Evolutionary conservation across 2,888 invertebrate genomes (phyloP).

Genomic region (Coenonympha arcania): DNA sequence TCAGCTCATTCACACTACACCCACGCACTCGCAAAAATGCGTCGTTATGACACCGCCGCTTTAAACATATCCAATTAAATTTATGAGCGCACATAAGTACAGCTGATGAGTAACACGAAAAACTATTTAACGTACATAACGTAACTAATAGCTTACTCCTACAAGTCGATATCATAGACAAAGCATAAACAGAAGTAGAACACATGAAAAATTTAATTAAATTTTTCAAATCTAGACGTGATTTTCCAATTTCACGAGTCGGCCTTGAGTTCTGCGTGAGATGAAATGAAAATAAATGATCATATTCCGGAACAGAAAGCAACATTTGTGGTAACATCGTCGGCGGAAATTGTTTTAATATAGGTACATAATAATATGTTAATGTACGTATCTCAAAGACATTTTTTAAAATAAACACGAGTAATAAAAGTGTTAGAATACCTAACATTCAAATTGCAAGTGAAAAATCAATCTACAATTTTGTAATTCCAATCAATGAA

Average conservation of each 20-base stretch:
- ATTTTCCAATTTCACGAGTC: not conserved
- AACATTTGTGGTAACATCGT: slow-evolving; percentile 39
- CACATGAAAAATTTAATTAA: no score
- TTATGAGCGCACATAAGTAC: slow-evolving; percentile 6
- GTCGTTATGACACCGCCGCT: slow-evolving; percentile 30
- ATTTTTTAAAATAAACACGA: no score
- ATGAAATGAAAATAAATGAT: slow-evolving; percentile 32
- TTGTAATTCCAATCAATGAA: no score
- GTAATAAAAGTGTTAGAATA: no score
- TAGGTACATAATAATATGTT: no score
- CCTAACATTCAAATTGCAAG: no score
- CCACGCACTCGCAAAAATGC: slow-evolving; percentile 51
- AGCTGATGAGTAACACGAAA: not conserved
- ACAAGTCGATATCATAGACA: no score
- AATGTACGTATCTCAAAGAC: no score
- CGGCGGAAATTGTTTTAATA: slow-evolving; percentile 39
- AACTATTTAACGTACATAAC: not conserved
- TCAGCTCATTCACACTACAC: slow-evolving; percentile 66
- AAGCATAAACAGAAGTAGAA: no score
- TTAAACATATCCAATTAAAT: slow-evolving; percentile 24
- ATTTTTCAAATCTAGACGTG: not conserved
- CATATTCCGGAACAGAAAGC: slow-evolving; percentile 58
- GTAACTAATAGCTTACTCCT: no score
- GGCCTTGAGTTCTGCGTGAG: slow-evolving; percentile 28
- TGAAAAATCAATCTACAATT: no score